Percentiles rank a stretch among this genome's conserved stretches.
Conservation (phyloP, 1,140 invertebrate genomes). For the Rhagoletis pomonella region DNA sequence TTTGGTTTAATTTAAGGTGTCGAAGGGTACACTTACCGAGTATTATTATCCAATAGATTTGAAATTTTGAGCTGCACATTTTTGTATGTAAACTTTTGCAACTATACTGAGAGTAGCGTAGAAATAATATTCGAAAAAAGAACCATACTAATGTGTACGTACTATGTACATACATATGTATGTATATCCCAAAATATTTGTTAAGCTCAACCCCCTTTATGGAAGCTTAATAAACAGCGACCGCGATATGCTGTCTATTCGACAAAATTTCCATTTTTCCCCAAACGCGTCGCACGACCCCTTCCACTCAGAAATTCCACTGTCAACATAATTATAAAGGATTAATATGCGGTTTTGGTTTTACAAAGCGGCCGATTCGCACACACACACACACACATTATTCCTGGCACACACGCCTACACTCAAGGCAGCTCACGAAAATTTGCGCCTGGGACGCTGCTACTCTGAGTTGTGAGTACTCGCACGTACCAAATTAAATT, state of each 20-base stretch:
- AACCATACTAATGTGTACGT: neutral
- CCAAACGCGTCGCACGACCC: neutral
- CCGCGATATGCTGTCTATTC: neutral
- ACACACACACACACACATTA: neutral
- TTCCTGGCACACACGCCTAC: neutral
- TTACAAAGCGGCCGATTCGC: neutral
- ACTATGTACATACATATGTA: neutral
- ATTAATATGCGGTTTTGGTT: slow-evolving; percentile 23
- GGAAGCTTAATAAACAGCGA: neutral
- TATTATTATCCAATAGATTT: no score
- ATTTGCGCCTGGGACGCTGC: neutral
- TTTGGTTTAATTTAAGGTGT: no score
- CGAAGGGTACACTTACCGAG: no score
- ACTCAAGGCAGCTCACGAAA: neutral
- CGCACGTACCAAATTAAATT: slow-evolving; percentile 10
- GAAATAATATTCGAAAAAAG: no score
- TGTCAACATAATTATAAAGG: slow-evolving; percentile 41
- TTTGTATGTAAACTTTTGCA: no score
- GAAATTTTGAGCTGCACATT: no score
- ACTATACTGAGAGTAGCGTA: no score
- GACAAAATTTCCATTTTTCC: neutral
- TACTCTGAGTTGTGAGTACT: neutral
- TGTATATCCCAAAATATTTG: neutral
- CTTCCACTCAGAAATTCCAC: neutral
- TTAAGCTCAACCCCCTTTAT: neutral